Percentiles rank a stretch among this genome's conserved stretches.
Conservation (phyloP, 2,888 invertebrate species). For the Parnassius smintheus region DNA sequence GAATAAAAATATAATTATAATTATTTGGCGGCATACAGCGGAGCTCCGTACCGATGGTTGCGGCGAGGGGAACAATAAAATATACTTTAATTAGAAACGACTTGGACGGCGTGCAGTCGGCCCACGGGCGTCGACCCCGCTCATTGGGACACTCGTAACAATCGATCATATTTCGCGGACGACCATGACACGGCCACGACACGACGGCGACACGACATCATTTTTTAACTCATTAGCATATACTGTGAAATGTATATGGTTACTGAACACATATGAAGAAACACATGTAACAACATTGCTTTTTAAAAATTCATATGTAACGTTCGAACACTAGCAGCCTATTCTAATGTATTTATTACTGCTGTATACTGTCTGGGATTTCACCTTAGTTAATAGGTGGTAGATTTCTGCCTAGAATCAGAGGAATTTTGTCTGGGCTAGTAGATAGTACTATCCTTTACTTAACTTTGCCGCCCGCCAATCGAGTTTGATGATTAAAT, state of each 20-base stretch:
- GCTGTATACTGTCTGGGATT: too few relatives aligned
- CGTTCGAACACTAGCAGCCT: too few relatives aligned
- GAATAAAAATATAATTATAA: conserved; percentile 74
- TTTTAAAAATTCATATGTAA: too few relatives aligned
- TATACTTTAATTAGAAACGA: conserved; percentile 75
- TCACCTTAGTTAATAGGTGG: too few relatives aligned
- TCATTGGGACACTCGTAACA: conserved; percentile 41
- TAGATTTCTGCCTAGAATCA: too few relatives aligned
- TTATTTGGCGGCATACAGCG: conserved; percentile 78
- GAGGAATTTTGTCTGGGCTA: too few relatives aligned
- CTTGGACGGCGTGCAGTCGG: conserved; percentile 37
- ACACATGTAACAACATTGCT: too few relatives aligned
- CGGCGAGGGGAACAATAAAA: conserved; percentile 77
- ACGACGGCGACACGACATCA: background rate
- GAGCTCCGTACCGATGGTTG: conserved; percentile 60
- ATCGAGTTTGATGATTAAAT: too few relatives aligned
- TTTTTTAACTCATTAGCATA: background rate
- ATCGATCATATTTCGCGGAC: conserved; percentile 47
- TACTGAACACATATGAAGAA: too few relatives aligned
- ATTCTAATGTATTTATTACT: too few relatives aligned
- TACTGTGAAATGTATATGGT: background rate
- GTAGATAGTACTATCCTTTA: too few relatives aligned
- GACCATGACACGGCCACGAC: conserved; percentile 30
- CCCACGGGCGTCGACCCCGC: conserved; percentile 48
- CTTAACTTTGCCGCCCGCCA: too few relatives aligned